phyloP scores from a whole-genome alignment of 2,113 vertebrate genomes.

The Pluvianellus socialis region DNA sequence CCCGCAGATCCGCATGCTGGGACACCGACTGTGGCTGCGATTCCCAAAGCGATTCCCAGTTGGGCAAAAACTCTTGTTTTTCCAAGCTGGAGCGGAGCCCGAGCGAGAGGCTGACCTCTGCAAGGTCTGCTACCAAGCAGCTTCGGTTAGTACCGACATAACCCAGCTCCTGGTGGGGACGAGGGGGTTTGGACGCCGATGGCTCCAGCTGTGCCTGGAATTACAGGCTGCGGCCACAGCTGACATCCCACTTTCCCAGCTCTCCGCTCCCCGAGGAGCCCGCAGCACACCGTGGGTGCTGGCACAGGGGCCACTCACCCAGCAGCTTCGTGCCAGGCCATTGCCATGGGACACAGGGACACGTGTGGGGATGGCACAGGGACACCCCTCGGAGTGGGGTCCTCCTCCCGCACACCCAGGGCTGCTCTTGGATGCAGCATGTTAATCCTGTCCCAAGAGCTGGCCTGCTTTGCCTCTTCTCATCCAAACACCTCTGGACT shows the following conservation, averaged over 20 bases:
- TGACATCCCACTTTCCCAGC: rapidly evolving
- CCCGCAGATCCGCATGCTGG: rapidly evolving
- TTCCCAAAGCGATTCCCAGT: rapidly evolving
- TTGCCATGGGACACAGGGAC: rapidly evolving
- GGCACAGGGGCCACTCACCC: neutral
- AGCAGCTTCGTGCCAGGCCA: neutral
- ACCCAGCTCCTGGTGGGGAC: neutral
- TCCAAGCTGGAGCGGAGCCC: rapidly evolving
- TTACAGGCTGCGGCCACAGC: neutral
- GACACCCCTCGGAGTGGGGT: neutral
- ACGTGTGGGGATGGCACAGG: rapidly evolving
- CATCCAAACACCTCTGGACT: neutral
- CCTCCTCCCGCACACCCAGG: too few species aligned
- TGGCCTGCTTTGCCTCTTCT: neutral
- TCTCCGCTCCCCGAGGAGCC: neutral
- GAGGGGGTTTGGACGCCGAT: neutral
- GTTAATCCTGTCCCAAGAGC: neutral
- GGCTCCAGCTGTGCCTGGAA: neutral
- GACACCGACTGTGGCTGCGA: neutral
- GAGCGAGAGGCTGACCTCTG: neutral
- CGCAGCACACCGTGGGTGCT: neutral
- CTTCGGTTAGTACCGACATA: neutral
- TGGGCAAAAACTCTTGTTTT: neutral
- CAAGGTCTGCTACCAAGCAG: neutral
- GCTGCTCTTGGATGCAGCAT: neutral